phyloP scores from a whole-genome alignment of 2,888 invertebrate species.

The Apamea anceps region DNA sequence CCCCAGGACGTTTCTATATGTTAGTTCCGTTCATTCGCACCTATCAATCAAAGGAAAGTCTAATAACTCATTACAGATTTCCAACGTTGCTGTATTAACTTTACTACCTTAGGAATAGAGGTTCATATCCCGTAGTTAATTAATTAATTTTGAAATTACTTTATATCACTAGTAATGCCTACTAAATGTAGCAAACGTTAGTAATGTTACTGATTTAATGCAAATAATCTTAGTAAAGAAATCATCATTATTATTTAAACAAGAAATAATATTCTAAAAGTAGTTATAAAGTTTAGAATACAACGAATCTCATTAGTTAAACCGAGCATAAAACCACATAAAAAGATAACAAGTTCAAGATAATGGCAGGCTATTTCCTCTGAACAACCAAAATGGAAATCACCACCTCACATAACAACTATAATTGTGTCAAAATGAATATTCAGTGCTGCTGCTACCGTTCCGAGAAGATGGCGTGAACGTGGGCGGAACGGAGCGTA shows the following conservation, averaged over 20 bases:
- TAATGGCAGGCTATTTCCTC: constrained; percentile 40
- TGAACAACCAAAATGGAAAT: constrained; percentile 43
- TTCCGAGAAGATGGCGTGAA: constrained; percentile 22
- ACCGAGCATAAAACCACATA: constrained; percentile 43
- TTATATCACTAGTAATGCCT: neutral
- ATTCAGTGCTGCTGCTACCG: constrained; percentile 45
- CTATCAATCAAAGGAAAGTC: constrained; percentile 54
- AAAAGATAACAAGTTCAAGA: constrained; percentile 35
- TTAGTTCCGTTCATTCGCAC: constrained; percentile 4
- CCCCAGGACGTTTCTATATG: constrained; percentile 35
- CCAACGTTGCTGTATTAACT: constrained; percentile 24
- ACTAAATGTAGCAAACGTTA: neutral
- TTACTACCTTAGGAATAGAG: constrained; percentile 19
- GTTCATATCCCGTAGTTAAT: constrained; percentile 21
- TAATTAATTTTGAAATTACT: neutral
- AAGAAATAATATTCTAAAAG: constrained; percentile 6
- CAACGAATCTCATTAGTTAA: constrained; percentile 33
- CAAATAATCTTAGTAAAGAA: neutral
- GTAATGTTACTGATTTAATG: constrained; percentile 1
- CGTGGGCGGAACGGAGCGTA: constrained; percentile 41
- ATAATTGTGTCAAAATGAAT: constrained; percentile 55
- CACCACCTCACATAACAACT: constrained; percentile 13
- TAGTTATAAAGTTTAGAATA: constrained; percentile 13
- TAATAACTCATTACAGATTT: constrained; percentile 34
- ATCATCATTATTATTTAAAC: neutral